Conservation (phyloP, 2,888 invertebrate genomes). For the Caenorhabditis drosophilae region DNA sequence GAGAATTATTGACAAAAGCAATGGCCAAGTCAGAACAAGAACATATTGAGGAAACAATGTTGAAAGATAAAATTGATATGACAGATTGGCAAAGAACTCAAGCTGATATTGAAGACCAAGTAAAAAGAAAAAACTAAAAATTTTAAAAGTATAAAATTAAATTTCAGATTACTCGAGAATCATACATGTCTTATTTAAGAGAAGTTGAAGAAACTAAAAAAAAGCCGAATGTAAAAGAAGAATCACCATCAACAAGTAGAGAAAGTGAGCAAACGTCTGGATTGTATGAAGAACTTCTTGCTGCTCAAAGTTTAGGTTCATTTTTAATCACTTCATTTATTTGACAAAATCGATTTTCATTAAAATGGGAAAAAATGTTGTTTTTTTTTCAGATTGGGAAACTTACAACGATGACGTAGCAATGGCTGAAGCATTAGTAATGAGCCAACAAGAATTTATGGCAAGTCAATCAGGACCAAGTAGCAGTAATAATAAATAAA, state of each 20-base stretch:
- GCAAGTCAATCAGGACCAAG: background rate
- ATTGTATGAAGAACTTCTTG: constrained; percentile 57
- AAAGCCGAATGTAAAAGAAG: background rate
- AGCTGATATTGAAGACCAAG: constrained; percentile 68
- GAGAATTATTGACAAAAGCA: constrained; percentile 53
- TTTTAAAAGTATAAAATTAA: background rate
- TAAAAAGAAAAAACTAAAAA: background rate
- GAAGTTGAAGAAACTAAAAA: constrained; percentile 14
- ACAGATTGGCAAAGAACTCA: constrained; percentile 91
- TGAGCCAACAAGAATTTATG: constrained; percentile 55
- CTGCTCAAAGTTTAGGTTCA: constrained; percentile 31
- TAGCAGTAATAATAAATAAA: too few relatives aligned
- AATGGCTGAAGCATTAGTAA: constrained; percentile 53
- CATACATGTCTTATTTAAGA: constrained; percentile 51
- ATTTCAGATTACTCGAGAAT: constrained; percentile 50
- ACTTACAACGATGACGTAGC: constrained; percentile 44
- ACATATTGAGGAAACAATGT: constrained; percentile 78
- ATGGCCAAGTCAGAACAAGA: constrained; percentile 47
- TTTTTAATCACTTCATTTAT: constrained; percentile 1
- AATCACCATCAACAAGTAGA: constrained; percentile 2
- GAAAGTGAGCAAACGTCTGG: constrained; percentile 11
- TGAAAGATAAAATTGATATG: constrained; percentile 85
- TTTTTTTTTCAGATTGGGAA: constrained; percentile 14
- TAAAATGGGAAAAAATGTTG: background rate
- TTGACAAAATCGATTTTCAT: background rate